Evolutionary conservation across 1,140 invertebrate genomes (phyloP).

Genomic region (Macrobrachium nipponense): DNA sequence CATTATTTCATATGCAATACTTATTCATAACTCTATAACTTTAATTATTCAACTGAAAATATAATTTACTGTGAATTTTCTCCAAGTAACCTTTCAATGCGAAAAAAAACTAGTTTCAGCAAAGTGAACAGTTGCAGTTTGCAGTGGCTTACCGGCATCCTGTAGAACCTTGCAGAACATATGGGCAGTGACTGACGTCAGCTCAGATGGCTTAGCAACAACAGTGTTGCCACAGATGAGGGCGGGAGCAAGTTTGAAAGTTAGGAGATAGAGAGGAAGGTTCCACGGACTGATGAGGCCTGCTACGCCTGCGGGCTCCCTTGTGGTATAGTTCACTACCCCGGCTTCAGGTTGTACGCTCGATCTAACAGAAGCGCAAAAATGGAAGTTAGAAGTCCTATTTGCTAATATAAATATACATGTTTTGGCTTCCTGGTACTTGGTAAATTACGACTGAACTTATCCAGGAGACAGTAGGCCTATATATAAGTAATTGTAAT

Average conservation of each 20-base stretch:
- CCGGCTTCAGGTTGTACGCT: slow-evolving; percentile 67
- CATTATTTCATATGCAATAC: too few species aligned
- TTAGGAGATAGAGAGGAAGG: slow-evolving; percentile 74
- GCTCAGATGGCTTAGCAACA: slow-evolving; percentile 75
- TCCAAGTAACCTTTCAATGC: slow-evolving; percentile 13
- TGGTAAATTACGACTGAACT: not conserved
- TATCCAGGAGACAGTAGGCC: too few species aligned
- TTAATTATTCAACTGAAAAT: too few species aligned
- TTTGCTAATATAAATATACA: not conserved
- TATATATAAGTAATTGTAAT: too few species aligned
- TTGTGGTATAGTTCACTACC: slow-evolving; percentile 72
- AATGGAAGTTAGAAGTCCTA: not conserved
- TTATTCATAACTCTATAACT: too few species aligned
- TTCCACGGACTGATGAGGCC: slow-evolving; percentile 76
- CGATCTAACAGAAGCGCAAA: slow-evolving; percentile 33
- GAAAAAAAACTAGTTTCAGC: not conserved
- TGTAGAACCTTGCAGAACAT: slow-evolving; percentile 72
- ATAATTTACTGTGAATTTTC: too few species aligned
- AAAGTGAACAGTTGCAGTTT: not conserved
- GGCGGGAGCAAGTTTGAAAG: slow-evolving; percentile 74
- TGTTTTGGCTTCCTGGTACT: too few species aligned
- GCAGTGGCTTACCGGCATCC: slow-evolving; percentile 69
- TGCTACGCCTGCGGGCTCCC: slow-evolving; percentile 73
- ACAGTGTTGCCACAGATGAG: slow-evolving; percentile 74
- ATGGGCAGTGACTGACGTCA: slow-evolving; percentile 74